A percentile compares a stretch with the other conserved stretches of the same genome.
Evolutionary conservation across 2,113 vertebrate genomes (phyloP).

Genomic region (Varanus komodoensis): DNA sequence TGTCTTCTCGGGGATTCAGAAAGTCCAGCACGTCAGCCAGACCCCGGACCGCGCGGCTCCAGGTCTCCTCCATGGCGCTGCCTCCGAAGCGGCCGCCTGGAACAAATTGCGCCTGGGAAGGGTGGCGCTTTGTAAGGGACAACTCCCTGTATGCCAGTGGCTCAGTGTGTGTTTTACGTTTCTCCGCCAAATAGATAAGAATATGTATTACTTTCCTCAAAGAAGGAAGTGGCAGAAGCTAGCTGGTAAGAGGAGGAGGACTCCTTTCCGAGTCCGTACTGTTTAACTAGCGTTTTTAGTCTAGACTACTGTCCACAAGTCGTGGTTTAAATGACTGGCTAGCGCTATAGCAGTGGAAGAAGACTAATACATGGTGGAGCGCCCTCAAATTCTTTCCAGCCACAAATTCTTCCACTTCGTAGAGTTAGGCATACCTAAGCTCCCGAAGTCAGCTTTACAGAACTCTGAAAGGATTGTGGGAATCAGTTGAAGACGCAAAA

Average conservation of each 20-base stretch:
- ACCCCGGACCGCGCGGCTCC: conserved; percentile 20
- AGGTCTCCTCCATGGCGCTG: background rate
- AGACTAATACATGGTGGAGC: background rate
- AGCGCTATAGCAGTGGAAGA: background rate
- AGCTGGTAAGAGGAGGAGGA: background rate
- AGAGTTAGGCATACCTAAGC: background rate
- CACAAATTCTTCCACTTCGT: background rate
- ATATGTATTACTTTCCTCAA: background rate
- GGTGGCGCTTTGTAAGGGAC: conserved; percentile 2
- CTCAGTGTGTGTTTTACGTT: background rate
- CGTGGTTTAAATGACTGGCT: too few relatives aligned
- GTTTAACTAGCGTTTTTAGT: background rate
- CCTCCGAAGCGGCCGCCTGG: accelerated
- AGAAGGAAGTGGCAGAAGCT: background rate
- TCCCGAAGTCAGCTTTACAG: background rate
- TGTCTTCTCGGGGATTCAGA: background rate
- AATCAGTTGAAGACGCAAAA: background rate
- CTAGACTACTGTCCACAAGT: too few relatives aligned
- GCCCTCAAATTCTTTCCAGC: too few relatives aligned
- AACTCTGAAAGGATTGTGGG: background rate
- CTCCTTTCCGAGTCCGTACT: too few relatives aligned
- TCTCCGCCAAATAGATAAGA: background rate
- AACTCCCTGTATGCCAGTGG: background rate
- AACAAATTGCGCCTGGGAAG: accelerated
- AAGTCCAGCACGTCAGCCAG: conserved; percentile 33